Evolutionary conservation across 1,140 invertebrate species (phyloP), one percentile per base, ranked within the genome.

Genomic region (Lepidurus couesii): DNA sequence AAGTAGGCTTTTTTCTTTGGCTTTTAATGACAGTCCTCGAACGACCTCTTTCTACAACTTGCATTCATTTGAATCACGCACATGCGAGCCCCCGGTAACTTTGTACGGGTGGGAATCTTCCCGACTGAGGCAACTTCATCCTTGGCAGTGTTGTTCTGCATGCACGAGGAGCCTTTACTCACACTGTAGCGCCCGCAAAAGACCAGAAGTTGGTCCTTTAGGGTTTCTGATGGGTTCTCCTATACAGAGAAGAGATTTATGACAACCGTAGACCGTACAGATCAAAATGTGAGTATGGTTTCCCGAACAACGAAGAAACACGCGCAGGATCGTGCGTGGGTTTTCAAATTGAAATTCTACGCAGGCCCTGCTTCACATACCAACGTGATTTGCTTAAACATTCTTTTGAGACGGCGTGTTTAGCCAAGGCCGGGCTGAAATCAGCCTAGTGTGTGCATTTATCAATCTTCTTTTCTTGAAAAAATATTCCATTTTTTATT

Each of bases 311-410:
- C 16, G 53, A 65, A 21, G 53, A 65, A 65, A 65, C 53, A 65
- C 53, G 53, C 53, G 53, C 53, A 21, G 9, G 16, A 7, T 16
- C 16, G 21, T 65, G 53, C 21, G 53, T 65, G 53, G 53, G 16
- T 65, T 65, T 65, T 65, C n/a, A n/a, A 65, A 65, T 65, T 65
- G 53, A 65, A 65, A 65, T 65, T 65, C 53, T 65, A 65, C 16
- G 53, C 53, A 65, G 53, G 53, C 53, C 53, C 53, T 65, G 21
- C 13, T 65, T 65, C 53, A 21, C 53, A 65, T 65, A 65, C 53
- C 53, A 65, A 65, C 53, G 53, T 65, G 53, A 65, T 65, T 65
- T 65, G 4, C 45, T 65, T 65, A 65, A 65, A 65, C 53, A 65
- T 65, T 65, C 21, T 65, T 65, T 10, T 7, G 21, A 24, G 53